Conservation (phyloP, 1,140 invertebrate genomes). For the Zaprionus nigranus region DNA sequence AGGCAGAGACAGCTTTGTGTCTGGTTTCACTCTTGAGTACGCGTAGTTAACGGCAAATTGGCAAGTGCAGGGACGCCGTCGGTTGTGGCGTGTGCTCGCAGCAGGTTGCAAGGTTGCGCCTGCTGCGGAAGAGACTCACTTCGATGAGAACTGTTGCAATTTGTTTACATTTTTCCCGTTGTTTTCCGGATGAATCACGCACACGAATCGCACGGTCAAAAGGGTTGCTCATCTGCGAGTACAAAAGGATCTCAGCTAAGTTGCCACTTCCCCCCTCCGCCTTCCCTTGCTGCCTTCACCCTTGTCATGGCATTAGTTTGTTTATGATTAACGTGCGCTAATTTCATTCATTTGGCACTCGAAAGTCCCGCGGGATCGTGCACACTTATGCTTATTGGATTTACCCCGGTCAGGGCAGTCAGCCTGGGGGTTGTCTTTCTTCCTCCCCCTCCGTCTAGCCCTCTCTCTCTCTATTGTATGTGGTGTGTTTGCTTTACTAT, state of each 20-base stretch:
- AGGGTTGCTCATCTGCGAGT: conserved; percentile 41
- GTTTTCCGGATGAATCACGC: conserved; percentile 9
- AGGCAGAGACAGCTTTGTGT: background rate
- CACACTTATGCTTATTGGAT: conserved; percentile 78
- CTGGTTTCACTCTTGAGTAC: conserved; percentile 59
- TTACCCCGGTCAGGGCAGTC: conserved; percentile 11
- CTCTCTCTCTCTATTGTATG: background rate
- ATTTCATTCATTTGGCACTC: conserved; percentile 78
- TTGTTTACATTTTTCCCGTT: conserved; percentile 48
- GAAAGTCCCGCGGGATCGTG: conserved; percentile 54
- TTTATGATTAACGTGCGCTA: conserved; percentile 81
- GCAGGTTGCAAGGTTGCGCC: conserved; percentile 53
- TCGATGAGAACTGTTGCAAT: conserved; percentile 78
- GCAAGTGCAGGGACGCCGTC: conserved; percentile 61
- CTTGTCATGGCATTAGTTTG: conserved; percentile 48
- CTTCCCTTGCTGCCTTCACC: background rate
- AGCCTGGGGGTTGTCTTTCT: background rate
- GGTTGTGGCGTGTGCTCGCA: conserved; percentile 57
- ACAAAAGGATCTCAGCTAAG: conserved; percentile 10
- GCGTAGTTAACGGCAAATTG: conserved; percentile 71
- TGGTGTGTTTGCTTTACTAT: conserved; percentile 32
- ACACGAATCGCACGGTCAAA: conserved; percentile 26
- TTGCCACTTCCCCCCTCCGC: conserved; percentile 13
- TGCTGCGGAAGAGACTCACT: background rate
- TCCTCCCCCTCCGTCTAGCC: background rate